These are phyloP conservation scores for Oedothorax gibbosus DNA, from an alignment of 1,140 invertebrate species.

Conservation along the genomic window DNA sequence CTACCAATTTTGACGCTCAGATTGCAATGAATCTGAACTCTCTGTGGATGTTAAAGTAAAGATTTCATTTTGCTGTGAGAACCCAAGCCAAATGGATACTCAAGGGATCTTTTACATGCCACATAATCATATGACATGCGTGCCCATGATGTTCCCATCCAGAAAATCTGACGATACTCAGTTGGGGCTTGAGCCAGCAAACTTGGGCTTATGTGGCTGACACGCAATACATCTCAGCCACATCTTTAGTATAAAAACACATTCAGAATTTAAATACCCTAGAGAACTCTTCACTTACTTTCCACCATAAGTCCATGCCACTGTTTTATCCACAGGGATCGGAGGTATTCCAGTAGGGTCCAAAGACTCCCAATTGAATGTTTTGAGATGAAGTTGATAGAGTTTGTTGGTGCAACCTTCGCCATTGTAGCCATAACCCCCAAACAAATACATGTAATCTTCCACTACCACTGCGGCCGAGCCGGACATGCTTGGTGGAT, in stretches of 20 bases:
- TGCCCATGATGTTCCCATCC: no score
- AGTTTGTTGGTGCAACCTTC: constrained; percentile 66
- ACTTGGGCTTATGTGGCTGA: no score
- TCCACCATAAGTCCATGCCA: constrained; percentile 68
- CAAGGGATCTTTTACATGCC: no score
- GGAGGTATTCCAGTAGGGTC: constrained; percentile 63
- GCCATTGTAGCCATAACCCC: constrained; percentile 65
- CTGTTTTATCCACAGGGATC: constrained; percentile 69
- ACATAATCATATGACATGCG: no score
- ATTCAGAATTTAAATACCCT: neutral
- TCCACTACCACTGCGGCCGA: constrained; percentile 66
- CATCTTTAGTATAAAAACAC: neutral
- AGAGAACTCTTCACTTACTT: constrained; percentile 63
- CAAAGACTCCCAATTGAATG: constrained; percentile 66
- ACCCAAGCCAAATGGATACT: no score
- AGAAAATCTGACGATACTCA: no score
- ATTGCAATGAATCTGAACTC: no score
- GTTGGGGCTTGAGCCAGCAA: neutral
- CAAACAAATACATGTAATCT: constrained; percentile 69
- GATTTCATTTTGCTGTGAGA: no score
- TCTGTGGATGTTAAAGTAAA: no score
- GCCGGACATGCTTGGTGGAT: constrained; percentile 68
- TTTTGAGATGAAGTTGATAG: constrained; percentile 67
- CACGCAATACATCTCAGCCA: no score
- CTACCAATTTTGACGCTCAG: no score